Percentiles rank a stretch among this genome's conserved stretches.
These are phyloP conservation scores for Varanus komodoensis DNA, from an alignment of 2,113 vertebrate species.

Conservation along the genomic window DNA sequence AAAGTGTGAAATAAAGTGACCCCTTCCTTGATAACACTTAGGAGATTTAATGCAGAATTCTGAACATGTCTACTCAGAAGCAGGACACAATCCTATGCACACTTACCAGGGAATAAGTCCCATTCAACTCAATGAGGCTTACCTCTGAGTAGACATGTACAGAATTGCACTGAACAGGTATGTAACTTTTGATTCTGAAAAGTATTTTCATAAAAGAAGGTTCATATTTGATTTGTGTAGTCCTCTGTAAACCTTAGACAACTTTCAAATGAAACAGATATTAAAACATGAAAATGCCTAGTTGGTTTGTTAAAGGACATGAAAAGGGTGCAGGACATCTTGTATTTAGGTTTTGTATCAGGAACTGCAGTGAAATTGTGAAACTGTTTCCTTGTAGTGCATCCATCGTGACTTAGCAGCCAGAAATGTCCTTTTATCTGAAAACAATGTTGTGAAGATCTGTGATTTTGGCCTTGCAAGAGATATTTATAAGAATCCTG, in stretches of 20 bases:
- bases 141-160: background rate
- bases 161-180: background rate
- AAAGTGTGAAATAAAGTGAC: slow-evolving; percentile 7
- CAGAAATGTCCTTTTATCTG: slow-evolving; percentile 92
- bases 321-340: slow-evolving; percentile 60
- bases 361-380: slow-evolving; percentile 69
- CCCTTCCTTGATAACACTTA: slow-evolving; percentile 31
- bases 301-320: slow-evolving; percentile 38
- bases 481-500: slow-evolving; percentile 95
- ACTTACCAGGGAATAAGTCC: background rate
- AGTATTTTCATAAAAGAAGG: background rate
- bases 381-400: slow-evolving; percentile 82
- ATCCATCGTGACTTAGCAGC: slow-evolving; percentile 96
- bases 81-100: background rate
- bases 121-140: background rate
- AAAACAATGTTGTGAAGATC: slow-evolving; percentile 97
- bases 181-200: background rate
- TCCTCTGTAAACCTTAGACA: background rate
- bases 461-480: slow-evolving; percentile 95
- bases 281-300: background rate
- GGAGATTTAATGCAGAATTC: background rate
- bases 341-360: slow-evolving; percentile 50
- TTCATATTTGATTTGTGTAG: background rate
- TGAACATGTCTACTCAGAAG: background rate
- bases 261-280: slow-evolving; percentile 20